Evolutionary conservation across 2,797 vertebrate genomes (phyloP), one percentile per base, ranked within the genome.

Genomic region (Eidolon dupreanum): DNA sequence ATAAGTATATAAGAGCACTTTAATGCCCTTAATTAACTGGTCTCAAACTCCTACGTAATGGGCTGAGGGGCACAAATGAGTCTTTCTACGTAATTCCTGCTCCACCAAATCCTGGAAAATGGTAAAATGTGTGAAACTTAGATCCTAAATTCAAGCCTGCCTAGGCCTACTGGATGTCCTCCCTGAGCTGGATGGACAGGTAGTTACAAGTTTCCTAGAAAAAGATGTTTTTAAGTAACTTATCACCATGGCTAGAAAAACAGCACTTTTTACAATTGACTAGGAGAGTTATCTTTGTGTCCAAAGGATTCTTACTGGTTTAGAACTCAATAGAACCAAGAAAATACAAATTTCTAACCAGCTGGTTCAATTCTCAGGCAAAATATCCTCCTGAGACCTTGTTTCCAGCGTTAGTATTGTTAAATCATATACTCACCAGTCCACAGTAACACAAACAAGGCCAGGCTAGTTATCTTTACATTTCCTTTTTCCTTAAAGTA

Each of bases 401-500:
- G 28, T 36, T 82, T 82, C 78, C 36, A 73, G 66, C 49, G 51
- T 86, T 66, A 43, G 11, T 59, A 74, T 0, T 78, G n/a, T 66
- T 73, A 65, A 90, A 19, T 43, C 49, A 61, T 31, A 20, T 16
- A 65, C 36, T 84, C 65, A 33, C 22, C 33, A 82, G 55, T 82
- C 36, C 68, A 73, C 49, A 68, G 51, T 61, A 66, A 95, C 17
- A 82, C 57, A 92, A 59, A 46, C 43, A 46, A 71, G 79, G 24
- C 38, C 61, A 93, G 19, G 61, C 53, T 66, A 19, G 22, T 85
- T 12, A 88, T 55, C 24, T 83, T 51, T 51, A 75, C 36, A 31
- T 74, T 90, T 38, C 38, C n/a, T 70, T 78, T 89, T 73, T 87
- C 57, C 49, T 87, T 90, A 81, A 87, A 82, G 70, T 90, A 79